phyloP scores from a whole-genome alignment of 1,140 invertebrate species.

The Brachionus rotundiformis region DNA sequence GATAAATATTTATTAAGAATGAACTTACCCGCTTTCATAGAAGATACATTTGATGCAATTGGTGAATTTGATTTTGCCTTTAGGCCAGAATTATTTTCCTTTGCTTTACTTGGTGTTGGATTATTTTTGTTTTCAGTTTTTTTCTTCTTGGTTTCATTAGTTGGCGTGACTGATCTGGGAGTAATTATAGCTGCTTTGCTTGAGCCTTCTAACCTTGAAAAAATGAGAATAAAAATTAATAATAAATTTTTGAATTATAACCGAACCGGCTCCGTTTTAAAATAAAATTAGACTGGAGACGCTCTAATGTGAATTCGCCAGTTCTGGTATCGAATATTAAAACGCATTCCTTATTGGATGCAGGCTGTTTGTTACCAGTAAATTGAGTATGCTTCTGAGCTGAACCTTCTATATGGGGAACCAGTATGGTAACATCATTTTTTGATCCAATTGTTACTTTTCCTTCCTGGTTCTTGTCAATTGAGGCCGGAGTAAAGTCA shows the following conservation, averaged over 20 bases:
- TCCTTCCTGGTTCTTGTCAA: constrained; percentile 43
- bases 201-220: constrained; percentile 35
- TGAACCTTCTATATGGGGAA: constrained; percentile 47
- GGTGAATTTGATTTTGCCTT: neutral
- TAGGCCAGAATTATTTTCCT: neutral
- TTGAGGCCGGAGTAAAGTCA: constrained; percentile 50
- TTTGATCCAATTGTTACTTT: constrained; percentile 40
- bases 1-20: neutral
- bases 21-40: constrained; percentile 17
- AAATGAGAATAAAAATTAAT: neutral
- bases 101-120: neutral
- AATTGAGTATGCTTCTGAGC: constrained; percentile 51
- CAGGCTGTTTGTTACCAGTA: constrained; percentile 46
- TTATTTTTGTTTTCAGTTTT: constrained; percentile 7
- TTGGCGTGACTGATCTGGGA: constrained; percentile 34
- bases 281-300: constrained; percentile 45
- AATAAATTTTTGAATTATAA: too few relatives aligned
- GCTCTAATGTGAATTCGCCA: constrained; percentile 39
- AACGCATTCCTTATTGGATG: constrained; percentile 46
- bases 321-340: constrained; percentile 36
- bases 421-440: constrained; percentile 44
- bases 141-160: constrained; percentile 36
- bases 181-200: constrained; percentile 42
- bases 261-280: constrained; percentile 37
- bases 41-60: neutral